Base-by-base conservation (phyloP, 2,797 vertebrate species). In the Darevskia nairensis region DNA sequence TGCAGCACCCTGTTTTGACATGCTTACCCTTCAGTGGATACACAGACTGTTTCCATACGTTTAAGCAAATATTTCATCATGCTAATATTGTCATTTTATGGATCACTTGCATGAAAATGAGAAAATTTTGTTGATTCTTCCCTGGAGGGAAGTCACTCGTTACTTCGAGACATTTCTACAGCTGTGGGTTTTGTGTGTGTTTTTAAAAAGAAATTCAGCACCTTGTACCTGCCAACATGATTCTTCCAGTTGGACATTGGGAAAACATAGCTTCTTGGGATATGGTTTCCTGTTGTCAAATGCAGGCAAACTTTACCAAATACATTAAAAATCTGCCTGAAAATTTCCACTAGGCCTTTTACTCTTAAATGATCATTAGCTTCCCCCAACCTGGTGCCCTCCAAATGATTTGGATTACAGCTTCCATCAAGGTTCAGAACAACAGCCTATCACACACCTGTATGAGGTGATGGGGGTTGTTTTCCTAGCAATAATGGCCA, bases 61-160 rank as follows among this genome's bases (percentile, higher is more conserved):
- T 79, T 71, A 59, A 86, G 71, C 44, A 80, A 86, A 39, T 39
- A 29, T 76, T 76, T 76, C 35, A 64, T 72, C 46, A 41, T 39
- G 23, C 25, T 41, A 71, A 59, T 86, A 71, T 59, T 80, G 23
- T 17, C 6, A 71, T 79, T 80, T 44, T 39, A 80, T 86, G 46
- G 32, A 59, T 59, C 44, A 68, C 46, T 86, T 80, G 44, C n/a
- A 35, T 79, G 13, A 55, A 86, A 78, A 79, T 17, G 1, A 8
- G n/a, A 68, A 68, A 9, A 68, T 1, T 46, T 66, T 41, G 32
- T 32, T 50, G 77, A 17, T 23, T 78, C 21, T 50, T 86, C 7
- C 13, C 15, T 6, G 32, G 32, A 44, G 9, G 32, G 32, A 79
- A 68, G 50, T 46, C 77, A 82, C 27, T 44, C n/a, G 64, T 69